Evolutionary conservation across 2,888 invertebrate species (phyloP).

Genomic region (Phymatocera aterrima): DNA sequence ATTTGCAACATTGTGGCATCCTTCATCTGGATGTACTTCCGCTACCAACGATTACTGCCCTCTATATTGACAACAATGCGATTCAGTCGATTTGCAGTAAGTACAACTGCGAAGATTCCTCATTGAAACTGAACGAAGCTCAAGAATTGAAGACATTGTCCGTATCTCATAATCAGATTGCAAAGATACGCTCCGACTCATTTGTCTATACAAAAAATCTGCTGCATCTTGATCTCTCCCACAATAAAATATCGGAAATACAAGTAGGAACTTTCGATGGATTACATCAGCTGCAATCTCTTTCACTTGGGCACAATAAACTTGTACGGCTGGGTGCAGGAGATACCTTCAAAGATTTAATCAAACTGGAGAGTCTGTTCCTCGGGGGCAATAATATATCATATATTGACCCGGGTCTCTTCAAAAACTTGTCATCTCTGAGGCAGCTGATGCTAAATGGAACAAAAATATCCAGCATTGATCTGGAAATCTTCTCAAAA

Average conservation of each 20-base stretch:
- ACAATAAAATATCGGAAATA: slow-evolving; percentile 57
- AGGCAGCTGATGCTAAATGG: slow-evolving; percentile 38
- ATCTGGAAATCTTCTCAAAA: neutral
- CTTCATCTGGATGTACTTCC: slow-evolving; percentile 53
- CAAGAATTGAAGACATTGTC: slow-evolving; percentile 58
- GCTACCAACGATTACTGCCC: neutral
- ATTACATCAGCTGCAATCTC: slow-evolving; percentile 53
- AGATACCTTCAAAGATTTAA: slow-evolving; percentile 55
- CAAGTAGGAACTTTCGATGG: slow-evolving; percentile 54
- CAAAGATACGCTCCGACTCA: slow-evolving; percentile 56
- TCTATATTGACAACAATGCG: slow-evolving; percentile 61
- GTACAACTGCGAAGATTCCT: slow-evolving; percentile 53
- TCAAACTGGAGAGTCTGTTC: slow-evolving; percentile 51
- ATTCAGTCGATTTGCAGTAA: slow-evolving; percentile 59
- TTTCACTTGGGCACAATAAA: slow-evolving; percentile 60
- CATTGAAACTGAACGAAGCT: slow-evolving; percentile 56
- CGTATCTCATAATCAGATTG: slow-evolving; percentile 58
- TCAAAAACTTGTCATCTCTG: slow-evolving; percentile 44
- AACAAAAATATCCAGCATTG: slow-evolving; percentile 26
- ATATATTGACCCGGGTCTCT: neutral
- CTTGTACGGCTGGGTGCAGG: slow-evolving; percentile 48
- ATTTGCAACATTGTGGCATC: slow-evolving; percentile 62
- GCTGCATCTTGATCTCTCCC: slow-evolving; percentile 58
- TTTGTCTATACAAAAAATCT: slow-evolving; percentile 58
- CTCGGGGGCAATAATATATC: slow-evolving; percentile 29